Percentiles rank a stretch among this genome's conserved stretches.
Evolutionary conservation across 2,888 invertebrate genomes (phyloP).

Genomic region (Cacoxenus indagator): DNA sequence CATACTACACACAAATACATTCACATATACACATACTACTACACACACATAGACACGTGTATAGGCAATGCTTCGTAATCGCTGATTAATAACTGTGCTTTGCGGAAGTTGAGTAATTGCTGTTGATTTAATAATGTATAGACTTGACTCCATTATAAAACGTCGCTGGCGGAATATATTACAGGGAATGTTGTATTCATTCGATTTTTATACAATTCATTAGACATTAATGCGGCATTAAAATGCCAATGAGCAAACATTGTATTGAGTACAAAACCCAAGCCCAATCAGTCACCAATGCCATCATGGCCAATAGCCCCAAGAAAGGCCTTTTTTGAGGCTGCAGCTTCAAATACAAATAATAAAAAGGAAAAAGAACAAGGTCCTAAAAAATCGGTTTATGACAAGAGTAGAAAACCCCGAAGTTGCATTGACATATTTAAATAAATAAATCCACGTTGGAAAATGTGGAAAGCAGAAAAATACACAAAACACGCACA

Average conservation of each 20-base stretch:
- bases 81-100: conserved; percentile 27
- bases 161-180: conserved; percentile 25
- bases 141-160: conserved; percentile 49
- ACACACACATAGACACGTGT: conserved; percentile 48
- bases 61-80: conserved; percentile 36
- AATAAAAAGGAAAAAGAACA: conserved; percentile 33
- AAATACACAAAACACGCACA: conserved; percentile 25
- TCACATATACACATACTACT: conserved; percentile 1
- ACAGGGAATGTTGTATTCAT: background rate
- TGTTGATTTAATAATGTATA: conserved; percentile 62
- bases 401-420: conserved; percentile 7
- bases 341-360: conserved; percentile 27
- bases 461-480: conserved; percentile 4
- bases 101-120: conserved; percentile 48
- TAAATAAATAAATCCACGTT: conserved; percentile 18
- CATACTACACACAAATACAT: conserved; percentile 31
- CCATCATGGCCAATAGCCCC: conserved; percentile 31
- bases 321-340: conserved; percentile 29
- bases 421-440: conserved; percentile 26
- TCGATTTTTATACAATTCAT: background rate
- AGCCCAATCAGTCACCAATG: conserved; percentile 25
- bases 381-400: conserved; percentile 24
- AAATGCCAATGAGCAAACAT: background rate
- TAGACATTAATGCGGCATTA: background rate
- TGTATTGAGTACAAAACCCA: background rate